phyloP scores from a whole-genome alignment of 2,797 vertebrate genomes.

The Thamnophis elegans region DNA sequence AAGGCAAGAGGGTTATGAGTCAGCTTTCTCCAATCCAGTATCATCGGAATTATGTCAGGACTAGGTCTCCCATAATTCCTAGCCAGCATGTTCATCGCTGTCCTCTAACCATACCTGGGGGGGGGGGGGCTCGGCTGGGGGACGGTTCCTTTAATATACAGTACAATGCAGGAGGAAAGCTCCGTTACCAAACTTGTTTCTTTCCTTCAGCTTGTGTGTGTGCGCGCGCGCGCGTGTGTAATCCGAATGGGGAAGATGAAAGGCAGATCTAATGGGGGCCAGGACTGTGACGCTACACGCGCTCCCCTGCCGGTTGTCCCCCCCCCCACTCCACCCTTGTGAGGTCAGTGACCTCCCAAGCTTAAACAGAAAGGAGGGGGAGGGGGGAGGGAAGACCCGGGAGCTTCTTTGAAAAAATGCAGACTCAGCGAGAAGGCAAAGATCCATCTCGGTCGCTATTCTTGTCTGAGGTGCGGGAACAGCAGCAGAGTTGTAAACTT shows the following conservation, averaged over 20 bases:
- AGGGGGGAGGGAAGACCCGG: background rate
- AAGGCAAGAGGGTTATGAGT: background rate
- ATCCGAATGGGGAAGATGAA: background rate
- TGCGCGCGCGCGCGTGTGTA: accelerated
- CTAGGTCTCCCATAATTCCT: background rate
- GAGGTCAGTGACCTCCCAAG: conserved; percentile 7
- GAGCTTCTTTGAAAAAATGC: conserved; percentile 5
- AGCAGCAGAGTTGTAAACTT: background rate
- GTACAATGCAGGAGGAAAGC: background rate
- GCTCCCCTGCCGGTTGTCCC: background rate
- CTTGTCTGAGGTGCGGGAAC: background rate
- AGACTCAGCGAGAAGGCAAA: background rate
- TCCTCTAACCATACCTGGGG: background rate
- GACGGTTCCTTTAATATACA: background rate
- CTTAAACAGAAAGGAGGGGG: conserved; percentile 15
- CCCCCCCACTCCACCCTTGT: background rate
- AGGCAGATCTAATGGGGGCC: background rate
- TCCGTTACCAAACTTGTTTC: background rate
- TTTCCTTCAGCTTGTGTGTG: background rate
- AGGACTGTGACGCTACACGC: background rate
- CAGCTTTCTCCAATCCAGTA: background rate
- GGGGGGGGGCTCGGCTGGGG: background rate
- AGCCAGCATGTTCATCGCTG: background rate
- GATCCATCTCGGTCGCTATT: background rate
- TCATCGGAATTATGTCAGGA: background rate